Base-by-base conservation (phyloP, 2,113 vertebrate genomes). In the Nesogale talazaci region DNA sequence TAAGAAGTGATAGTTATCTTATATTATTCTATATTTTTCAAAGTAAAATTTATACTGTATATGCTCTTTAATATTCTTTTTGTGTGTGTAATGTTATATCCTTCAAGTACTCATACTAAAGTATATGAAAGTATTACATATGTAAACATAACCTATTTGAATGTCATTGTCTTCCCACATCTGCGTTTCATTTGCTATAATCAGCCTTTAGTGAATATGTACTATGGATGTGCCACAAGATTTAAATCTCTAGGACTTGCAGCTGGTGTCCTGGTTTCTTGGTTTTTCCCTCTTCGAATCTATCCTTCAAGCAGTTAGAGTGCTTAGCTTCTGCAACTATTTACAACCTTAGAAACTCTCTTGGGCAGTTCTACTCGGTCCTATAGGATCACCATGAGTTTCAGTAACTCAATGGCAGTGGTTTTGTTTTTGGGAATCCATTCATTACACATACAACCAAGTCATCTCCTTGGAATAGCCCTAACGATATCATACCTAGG, bases 151-250 rank as follows among this genome's bases (percentile, higher is more conserved):
- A 86, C 72, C 84, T 90, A 82, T 36, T 93, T 94, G 46, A 34
- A 52, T 89, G 75, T 93, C 80, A 69, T 83, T 79, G 90, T 89
- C 81, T 90, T 88, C 57, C 59, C 87, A 94, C 57, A 94, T 57
- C 52, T 86, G 46, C n/a, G n/a, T 86, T 86, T 83, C 59, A 76
- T 72, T 94, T 94, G 93, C 67, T 89, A 88, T 23, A 93, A 74
- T 31, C n/a, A 83, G 78, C 67, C 81, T 76, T 77, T 89, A 87
- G 93, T 95, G 74, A 94, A 42, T 91, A 61, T 81, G n/a, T 65
- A 74, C 34, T 77, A 86, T n/a, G 46, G 46, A 86, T 38, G 27
- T 85, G 46, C 80, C 80, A 93, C 88, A 92, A 31, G 42, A 90
- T 83, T 34, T 65, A 22, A 56, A 29, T 87, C 52, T 82, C 72